These are phyloP conservation scores for Onychostruthus taczanowskii DNA, from an alignment of 2,113 vertebrate genomes.

Conservation along the genomic window DNA sequence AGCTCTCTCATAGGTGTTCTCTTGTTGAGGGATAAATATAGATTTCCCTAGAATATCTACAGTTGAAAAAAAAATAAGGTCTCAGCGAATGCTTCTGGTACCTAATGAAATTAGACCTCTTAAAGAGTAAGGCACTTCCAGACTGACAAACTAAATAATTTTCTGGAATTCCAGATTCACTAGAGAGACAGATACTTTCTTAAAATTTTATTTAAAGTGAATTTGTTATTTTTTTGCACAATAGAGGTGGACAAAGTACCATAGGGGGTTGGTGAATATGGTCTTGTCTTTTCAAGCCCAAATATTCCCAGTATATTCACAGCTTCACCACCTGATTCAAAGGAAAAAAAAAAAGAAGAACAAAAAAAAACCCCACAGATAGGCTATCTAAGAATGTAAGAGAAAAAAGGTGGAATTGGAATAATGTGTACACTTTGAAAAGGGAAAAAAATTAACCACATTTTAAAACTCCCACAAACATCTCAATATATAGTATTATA, in stretches of 20 bases:
- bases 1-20: background rate
- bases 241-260: background rate
- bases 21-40: background rate
- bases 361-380: background rate
- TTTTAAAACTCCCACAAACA: background rate
- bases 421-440: background rate
- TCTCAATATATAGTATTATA: background rate
- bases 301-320: background rate
- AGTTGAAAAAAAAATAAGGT: background rate
- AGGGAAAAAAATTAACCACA: background rate
- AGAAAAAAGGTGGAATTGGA: background rate
- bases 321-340: background rate
- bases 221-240: background rate
- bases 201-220: background rate
- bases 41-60: background rate
- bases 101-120: background rate
- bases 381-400: background rate
- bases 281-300: background rate
- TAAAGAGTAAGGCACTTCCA: background rate
- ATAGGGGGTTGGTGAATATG: rapidly evolving
- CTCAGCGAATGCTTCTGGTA: background rate
- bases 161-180: background rate
- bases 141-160: background rate
- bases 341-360: background rate
- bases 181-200: background rate